Conservation (phyloP, 1,140 invertebrate genomes). For the Theocolax elegans region DNA sequence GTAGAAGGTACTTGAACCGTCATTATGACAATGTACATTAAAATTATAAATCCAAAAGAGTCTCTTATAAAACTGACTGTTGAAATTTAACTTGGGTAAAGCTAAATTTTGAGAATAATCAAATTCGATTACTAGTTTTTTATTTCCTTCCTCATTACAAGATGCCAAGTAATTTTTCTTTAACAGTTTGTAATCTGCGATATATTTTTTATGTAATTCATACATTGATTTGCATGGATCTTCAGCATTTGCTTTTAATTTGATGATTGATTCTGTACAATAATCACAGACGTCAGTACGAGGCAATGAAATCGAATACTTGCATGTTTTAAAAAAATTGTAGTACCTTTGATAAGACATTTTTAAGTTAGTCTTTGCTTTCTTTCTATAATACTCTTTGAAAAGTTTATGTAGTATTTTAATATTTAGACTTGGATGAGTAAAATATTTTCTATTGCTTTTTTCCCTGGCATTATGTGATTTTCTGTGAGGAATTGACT, state of each 20-base stretch:
- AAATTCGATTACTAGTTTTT: background rate
- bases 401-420: background rate
- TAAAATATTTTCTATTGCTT: background rate
- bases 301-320: background rate
- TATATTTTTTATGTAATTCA: background rate
- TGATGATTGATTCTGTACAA: no score
- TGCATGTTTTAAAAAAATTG: background rate
- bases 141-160: background rate
- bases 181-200: background rate
- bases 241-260: background rate
- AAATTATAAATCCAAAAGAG: background rate
- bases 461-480: background rate
- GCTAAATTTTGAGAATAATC: background rate
- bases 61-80: background rate
- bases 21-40: background rate
- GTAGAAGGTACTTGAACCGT: background rate
- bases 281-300: no score
- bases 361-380: background rate
- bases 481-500: slow-evolving; percentile 31
- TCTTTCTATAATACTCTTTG: background rate
- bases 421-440: background rate
- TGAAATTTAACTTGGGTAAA: background rate
- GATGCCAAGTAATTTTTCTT: background rate
- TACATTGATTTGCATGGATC: background rate
- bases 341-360: background rate